These are phyloP conservation scores for Neoitamus cyanurus DNA, from an alignment of 2,888 invertebrate genomes.

Conservation along the genomic window DNA sequence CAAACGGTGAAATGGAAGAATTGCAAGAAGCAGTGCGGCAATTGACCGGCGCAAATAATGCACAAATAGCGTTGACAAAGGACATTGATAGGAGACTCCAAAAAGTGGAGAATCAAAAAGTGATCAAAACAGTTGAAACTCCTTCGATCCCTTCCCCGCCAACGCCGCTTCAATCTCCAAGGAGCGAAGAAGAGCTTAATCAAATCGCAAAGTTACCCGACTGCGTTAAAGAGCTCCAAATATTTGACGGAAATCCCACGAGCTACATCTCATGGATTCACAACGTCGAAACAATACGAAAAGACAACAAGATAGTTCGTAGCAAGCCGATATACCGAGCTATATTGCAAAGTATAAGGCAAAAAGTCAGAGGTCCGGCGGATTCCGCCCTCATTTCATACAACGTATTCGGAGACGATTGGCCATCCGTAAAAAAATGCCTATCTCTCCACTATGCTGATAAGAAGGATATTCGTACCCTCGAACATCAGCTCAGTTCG, in stretches of 20 bases:
- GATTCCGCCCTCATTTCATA: slow-evolving; percentile 33
- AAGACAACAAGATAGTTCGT: background rate
- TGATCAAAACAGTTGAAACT: background rate
- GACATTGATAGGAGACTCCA: too few species aligned
- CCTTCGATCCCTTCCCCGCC: too few species aligned
- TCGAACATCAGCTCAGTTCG: background rate
- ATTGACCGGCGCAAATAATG: slow-evolving; percentile 19
- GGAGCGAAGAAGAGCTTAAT: too few species aligned
- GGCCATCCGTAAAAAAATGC: slow-evolving; percentile 31
- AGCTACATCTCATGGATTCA: slow-evolving; percentile 16
- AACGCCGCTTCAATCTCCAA: too few species aligned
- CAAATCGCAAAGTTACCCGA: background rate
- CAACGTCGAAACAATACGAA: background rate
- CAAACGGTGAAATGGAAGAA: background rate
- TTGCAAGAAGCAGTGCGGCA: slow-evolving; percentile 4
- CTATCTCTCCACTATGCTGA: slow-evolving; percentile 39
- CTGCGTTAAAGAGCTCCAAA: background rate
- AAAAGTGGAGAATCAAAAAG: background rate
- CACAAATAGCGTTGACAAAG: slow-evolving; percentile 21
- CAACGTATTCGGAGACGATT: slow-evolving; percentile 39
- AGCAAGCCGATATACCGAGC: background rate
- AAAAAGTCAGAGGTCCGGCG: slow-evolving; percentile 32
- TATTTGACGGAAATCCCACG: slow-evolving; percentile 22
- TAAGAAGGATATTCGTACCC: slow-evolving; percentile 10
- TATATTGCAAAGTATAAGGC: too few species aligned